These are phyloP conservation scores for Huso huso DNA, from an alignment of 2,797 vertebrate species.

Conservation along the genomic window DNA sequence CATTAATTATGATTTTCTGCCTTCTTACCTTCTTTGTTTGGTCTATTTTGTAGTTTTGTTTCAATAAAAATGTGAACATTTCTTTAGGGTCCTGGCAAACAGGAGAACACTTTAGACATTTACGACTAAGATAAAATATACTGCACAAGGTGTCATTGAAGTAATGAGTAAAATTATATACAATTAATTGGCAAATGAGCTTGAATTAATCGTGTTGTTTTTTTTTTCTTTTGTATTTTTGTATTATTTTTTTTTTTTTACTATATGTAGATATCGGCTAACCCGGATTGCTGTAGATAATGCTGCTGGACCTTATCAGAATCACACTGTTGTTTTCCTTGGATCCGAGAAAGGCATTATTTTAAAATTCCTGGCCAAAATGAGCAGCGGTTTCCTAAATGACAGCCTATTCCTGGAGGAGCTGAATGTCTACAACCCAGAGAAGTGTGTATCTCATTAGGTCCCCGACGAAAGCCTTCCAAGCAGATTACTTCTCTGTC, in stretches of 20 bases:
- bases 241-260: not conserved
- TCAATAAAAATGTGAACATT: too few species aligned
- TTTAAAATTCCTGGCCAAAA: conserved; percentile 90
- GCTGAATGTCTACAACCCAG: conserved; percentile 89
- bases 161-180: too few species aligned
- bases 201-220: too few species aligned
- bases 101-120: too few species aligned
- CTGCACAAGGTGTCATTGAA: too few species aligned
- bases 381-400: conserved; percentile 83
- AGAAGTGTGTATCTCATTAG: conserved; percentile 73
- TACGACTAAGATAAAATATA: too few species aligned
- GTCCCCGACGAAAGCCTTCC: conserved; percentile 26
- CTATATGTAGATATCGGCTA: conserved; percentile 80
- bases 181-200: too few species aligned
- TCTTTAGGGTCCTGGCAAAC: too few species aligned
- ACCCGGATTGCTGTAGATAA: conserved; percentile 91
- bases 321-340: conserved; percentile 92
- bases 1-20: too few species aligned
- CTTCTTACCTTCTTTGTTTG: too few species aligned
- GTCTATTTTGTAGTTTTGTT: too few species aligned
- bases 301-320: conserved; percentile 78
- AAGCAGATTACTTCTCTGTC: conserved; percentile 60
- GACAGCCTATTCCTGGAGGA: conserved; percentile 97
- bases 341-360: conserved; percentile 95
- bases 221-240: too few species aligned